Conservation (phyloP, 1,140 invertebrate species). For the Diachasmimorpha longicaudata region DNA sequence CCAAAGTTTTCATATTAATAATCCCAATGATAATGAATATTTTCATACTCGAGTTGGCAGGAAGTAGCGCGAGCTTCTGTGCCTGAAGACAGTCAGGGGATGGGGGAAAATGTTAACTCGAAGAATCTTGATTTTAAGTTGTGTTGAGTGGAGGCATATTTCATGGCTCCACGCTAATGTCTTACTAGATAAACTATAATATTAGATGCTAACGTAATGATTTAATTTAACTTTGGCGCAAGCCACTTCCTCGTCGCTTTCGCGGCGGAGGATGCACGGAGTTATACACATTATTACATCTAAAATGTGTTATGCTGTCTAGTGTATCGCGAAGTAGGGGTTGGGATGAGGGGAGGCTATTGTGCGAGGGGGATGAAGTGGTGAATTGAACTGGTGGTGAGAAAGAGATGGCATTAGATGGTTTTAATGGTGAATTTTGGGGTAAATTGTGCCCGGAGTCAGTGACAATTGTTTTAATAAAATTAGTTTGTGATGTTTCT, state of each 20-base stretch:
- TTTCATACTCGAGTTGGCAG: slow-evolving; percentile 62
- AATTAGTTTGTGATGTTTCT: too few relatives aligned
- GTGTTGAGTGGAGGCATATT: slow-evolving; percentile 56
- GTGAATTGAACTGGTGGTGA: too few relatives aligned
- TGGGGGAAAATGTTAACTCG: slow-evolving; percentile 33
- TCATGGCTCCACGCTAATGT: slow-evolving; percentile 57
- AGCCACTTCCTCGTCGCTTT: slow-evolving; percentile 55
- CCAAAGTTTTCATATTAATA: slow-evolving; percentile 63
- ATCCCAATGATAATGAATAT: slow-evolving; percentile 64
- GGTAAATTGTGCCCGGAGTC: too few relatives aligned
- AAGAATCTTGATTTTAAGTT: slow-evolving; percentile 64
- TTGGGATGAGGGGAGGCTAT: neutral
- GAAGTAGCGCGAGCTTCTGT: slow-evolving; percentile 43
- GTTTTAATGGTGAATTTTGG: too few relatives aligned
- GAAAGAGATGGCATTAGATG: too few relatives aligned
- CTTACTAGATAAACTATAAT: slow-evolving; percentile 62
- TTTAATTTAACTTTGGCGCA: slow-evolving; percentile 63
- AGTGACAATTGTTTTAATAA: too few relatives aligned
- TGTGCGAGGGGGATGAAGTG: neutral
- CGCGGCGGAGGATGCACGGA: slow-evolving; percentile 15
- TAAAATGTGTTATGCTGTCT: neutral
- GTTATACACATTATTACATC: slow-evolving; percentile 16
- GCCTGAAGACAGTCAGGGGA: neutral
- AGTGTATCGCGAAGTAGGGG: neutral
- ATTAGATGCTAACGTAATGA: slow-evolving; percentile 60